Percentiles rank a stretch among this genome's conserved stretches.
Conservation (phyloP, 2,113 vertebrate species). For the Heterotilapia buettikoferi region DNA sequence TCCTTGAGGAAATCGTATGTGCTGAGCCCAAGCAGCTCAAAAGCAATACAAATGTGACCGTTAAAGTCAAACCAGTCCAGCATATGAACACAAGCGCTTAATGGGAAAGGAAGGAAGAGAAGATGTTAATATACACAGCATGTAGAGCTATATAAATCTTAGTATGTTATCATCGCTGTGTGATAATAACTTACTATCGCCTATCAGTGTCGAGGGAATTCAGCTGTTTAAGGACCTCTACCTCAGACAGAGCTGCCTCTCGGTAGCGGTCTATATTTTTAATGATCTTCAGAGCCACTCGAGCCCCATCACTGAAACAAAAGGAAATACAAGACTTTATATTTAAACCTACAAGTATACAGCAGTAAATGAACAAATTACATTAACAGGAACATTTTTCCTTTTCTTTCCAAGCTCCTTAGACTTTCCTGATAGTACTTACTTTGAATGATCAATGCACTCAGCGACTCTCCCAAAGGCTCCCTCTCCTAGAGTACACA, state of each 20-base stretch:
- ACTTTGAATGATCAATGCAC: conserved; percentile 88
- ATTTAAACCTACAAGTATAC: background rate
- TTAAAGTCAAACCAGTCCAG: conserved; percentile 96
- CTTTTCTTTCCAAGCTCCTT: background rate
- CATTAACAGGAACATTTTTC: background rate
- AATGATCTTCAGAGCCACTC: conserved; percentile 96
- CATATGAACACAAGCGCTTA: conserved; percentile 92
- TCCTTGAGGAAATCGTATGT: conserved; percentile 97
- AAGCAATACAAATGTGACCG: conserved; percentile 91
- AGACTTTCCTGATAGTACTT: conserved; percentile 25
- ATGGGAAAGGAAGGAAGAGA: background rate
- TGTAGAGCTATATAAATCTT: background rate
- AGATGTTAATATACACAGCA: background rate
- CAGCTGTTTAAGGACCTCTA: conserved; percentile 89
- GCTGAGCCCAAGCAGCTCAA: conserved; percentile 94
- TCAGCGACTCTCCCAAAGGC: conserved; percentile 98
- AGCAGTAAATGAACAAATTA: background rate
- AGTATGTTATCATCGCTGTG: background rate
- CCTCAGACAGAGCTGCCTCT: conserved; percentile 92
- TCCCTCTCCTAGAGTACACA: conserved; percentile 94
- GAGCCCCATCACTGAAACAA: conserved; percentile 71
- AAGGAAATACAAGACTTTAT: background rate
- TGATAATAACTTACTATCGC: conserved; percentile 58
- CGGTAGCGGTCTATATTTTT: conserved; percentile 97
- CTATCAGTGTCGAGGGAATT: conserved; percentile 82